Conservation (phyloP, 2,888 invertebrate species). For the Acleris sparsana region DNA sequence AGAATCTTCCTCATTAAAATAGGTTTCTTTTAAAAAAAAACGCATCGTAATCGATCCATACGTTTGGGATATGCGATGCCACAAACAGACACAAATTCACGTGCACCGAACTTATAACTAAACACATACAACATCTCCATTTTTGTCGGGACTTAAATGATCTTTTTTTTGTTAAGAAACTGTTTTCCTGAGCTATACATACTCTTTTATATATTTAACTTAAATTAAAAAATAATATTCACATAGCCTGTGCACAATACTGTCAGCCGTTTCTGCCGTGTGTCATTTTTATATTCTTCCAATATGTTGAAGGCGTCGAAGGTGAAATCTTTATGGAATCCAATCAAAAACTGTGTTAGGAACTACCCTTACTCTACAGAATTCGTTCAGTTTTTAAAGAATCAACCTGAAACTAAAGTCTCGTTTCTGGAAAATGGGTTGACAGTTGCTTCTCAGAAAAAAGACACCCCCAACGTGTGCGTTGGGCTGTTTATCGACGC, state of each 20-base stretch:
- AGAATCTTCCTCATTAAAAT: no score
- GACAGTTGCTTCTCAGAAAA: slow-evolving; percentile 96
- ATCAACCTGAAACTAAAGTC: slow-evolving; percentile 92
- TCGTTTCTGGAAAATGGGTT: slow-evolving; percentile 92
- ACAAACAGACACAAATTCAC: no score
- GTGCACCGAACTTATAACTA: no score
- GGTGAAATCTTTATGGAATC: slow-evolving; percentile 40
- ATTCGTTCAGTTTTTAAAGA: slow-evolving; percentile 63
- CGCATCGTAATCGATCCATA: no score
- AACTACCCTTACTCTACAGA: slow-evolving; percentile 84
- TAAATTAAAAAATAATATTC: neutral
- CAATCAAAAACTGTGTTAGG: slow-evolving; percentile 75
- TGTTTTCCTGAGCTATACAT: neutral
- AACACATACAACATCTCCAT: no score
- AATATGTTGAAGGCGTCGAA: slow-evolving; percentile 45
- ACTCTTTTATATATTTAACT: neutral
- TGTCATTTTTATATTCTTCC: neutral
- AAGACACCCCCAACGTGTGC: slow-evolving; percentile 85
- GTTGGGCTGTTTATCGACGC: slow-evolving; percentile 64
- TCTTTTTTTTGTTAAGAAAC: no score
- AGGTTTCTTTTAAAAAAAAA: no score
- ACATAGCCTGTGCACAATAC: neutral
- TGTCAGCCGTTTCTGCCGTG: neutral
- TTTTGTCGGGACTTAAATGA: no score
- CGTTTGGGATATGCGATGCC: no score